These are phyloP conservation scores for Halichoeres trimaculatus DNA, from an alignment of 2,113 vertebrate genomes.

Conservation along the genomic window DNA sequence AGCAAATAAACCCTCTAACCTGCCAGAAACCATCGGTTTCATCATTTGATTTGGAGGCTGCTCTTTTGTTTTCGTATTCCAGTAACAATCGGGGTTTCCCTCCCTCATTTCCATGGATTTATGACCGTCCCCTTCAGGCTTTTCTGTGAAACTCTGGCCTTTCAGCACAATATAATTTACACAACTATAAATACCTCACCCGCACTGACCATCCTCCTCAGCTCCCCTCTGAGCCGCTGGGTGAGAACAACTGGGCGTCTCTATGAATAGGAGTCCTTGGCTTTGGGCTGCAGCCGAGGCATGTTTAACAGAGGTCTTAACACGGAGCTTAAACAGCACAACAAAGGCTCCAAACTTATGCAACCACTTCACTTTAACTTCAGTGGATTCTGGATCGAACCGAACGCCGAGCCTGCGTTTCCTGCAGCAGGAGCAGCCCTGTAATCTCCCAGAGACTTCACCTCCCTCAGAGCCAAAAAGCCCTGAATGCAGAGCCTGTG, in stretches of 20 bases:
- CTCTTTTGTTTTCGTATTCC: neutral
- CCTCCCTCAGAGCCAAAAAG: constrained; percentile 6
- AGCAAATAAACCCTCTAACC: neutral
- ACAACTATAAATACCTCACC: constrained; percentile 74
- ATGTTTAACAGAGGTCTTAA: constrained; percentile 40
- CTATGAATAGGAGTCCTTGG: constrained; percentile 74
- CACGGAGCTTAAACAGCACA: constrained; percentile 44
- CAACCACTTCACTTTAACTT: constrained; percentile 30
- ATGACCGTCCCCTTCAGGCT: constrained; percentile 1
- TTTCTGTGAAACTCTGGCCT: constrained; percentile 58
- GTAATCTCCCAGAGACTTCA: constrained; percentile 44
- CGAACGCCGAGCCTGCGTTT: constrained; percentile 22
- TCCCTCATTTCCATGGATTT: neutral
- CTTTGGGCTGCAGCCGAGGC: constrained; percentile 45
- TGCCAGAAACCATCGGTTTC: neutral
- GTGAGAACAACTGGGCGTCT: constrained; percentile 75
- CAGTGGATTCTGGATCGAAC: constrained; percentile 19
- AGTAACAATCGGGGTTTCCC: neutral
- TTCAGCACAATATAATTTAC: constrained; percentile 74
- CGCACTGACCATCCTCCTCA: constrained; percentile 59
- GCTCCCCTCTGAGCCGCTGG: constrained; percentile 59
- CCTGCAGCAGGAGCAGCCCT: neutral
- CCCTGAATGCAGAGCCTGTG: constrained; percentile 32
- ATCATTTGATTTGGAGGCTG: neutral
- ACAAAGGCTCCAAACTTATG: constrained; percentile 47